phyloP scores from a whole-genome alignment of 2,113 vertebrate species.

The Hemicordylus capensis region DNA sequence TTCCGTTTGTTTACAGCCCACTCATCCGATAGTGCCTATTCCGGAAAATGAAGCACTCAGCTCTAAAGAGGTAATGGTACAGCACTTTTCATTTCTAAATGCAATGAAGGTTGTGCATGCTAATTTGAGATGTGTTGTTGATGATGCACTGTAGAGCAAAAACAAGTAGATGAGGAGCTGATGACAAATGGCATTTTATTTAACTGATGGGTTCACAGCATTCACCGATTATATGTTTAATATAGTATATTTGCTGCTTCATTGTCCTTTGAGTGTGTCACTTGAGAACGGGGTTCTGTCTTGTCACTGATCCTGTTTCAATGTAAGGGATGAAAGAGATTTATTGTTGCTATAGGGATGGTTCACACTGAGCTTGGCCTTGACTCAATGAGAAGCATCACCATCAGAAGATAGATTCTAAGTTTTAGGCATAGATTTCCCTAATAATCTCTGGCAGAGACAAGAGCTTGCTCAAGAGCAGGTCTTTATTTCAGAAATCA shows the following conservation, averaged over 20 bases:
- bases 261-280: too few species aligned
- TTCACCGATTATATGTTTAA: not conserved
- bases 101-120: not conserved
- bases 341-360: too few species aligned
- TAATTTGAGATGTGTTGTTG: conserved; percentile 31
- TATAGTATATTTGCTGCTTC: not conserved
- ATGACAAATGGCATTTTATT: not conserved
- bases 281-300: too few species aligned
- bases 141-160: not conserved
- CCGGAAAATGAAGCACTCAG: conserved; percentile 78
- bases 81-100: not conserved
- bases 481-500: too few species aligned
- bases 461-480: too few species aligned
- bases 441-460: too few species aligned
- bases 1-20: conserved; percentile 65
- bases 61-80: conserved; percentile 75
- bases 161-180: not conserved
- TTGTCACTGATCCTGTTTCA: too few species aligned
- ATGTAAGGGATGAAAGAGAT: too few species aligned
- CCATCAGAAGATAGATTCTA: too few species aligned
- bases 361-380: too few species aligned
- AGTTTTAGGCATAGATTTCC: too few species aligned
- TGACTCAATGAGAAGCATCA: too few species aligned
- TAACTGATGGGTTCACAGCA: not conserved
- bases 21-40: conserved; percentile 78